A percentile compares a stretch with the other conserved stretches of the same genome.
These are phyloP conservation scores for Thaumetopoea pityocampa DNA, from an alignment of 1,140 invertebrate species.

Conservation along the genomic window DNA sequence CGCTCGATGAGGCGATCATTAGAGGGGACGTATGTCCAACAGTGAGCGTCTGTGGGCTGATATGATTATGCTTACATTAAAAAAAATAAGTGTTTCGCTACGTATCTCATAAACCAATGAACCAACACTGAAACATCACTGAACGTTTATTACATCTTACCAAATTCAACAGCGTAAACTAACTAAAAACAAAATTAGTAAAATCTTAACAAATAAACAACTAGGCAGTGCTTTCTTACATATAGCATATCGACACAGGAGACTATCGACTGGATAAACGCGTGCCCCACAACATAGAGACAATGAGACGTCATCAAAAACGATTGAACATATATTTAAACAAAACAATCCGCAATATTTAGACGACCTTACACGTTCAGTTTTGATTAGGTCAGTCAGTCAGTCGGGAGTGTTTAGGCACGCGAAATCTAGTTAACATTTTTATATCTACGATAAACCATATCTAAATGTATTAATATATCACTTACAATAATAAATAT, in stretches of 20 bases:
- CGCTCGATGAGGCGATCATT: no score
- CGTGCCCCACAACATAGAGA: background rate
- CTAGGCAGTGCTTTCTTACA: slow-evolving; percentile 21
- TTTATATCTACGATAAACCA: background rate
- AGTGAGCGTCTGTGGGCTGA: no score
- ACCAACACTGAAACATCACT: slow-evolving; percentile 11
- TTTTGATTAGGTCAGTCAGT: no score
- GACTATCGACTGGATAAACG: background rate
- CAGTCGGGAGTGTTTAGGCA: no score
- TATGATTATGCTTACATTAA: no score
- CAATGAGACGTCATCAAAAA: background rate
- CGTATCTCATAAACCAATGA: no score
- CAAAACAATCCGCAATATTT: background rate
- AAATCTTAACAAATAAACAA: slow-evolving; percentile 22
- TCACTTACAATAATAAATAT: no score
- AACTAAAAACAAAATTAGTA: no score
- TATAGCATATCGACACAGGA: slow-evolving; percentile 21
- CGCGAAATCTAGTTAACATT: no score
- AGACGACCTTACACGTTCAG: background rate
- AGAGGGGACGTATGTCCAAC: no score
- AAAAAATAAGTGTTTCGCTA: no score
- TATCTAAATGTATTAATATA: slow-evolving; percentile 1
- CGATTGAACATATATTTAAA: background rate
- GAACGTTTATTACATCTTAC: slow-evolving; percentile 28
- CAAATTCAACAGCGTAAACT: slow-evolving; percentile 9